A percentile compares a stretch with the other conserved stretches of the same genome.
phyloP scores from a whole-genome alignment of 2,888 invertebrate genomes.

The Melanchra persicariae region DNA sequence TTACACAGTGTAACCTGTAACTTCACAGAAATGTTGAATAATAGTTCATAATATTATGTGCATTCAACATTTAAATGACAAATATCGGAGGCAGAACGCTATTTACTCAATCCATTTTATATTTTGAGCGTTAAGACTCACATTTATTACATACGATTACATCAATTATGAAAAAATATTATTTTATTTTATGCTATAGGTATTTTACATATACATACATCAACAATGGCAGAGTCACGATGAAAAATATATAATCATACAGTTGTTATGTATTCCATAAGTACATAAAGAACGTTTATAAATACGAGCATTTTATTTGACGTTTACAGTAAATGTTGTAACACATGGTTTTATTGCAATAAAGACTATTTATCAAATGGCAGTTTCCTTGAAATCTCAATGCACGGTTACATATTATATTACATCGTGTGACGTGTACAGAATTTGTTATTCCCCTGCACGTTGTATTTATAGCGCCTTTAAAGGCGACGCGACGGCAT shows the following conservation, averaged over 20 bases:
- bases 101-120: constrained; percentile 44
- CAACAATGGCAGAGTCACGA: constrained; percentile 56
- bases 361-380: constrained; percentile 61
- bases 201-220: constrained; percentile 55
- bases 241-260: constrained; percentile 47
- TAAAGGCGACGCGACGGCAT: constrained; percentile 17
- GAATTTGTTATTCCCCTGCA: constrained; percentile 27
- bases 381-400: constrained; percentile 52
- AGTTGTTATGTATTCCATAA: constrained; percentile 57
- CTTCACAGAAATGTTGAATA: constrained; percentile 56
- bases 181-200: constrained; percentile 32
- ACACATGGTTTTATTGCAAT: constrained; percentile 59
- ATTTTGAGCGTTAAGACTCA: constrained; percentile 58
- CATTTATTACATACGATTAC: constrained; percentile 51
- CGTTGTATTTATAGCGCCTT: constrained; percentile 15
- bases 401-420: constrained; percentile 7
- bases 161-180: constrained; percentile 67
- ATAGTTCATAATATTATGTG: constrained; percentile 38
- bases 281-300: constrained; percentile 58
- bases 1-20: constrained; percentile 60
- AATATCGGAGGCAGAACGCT: constrained; percentile 35
- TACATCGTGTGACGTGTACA: constrained; percentile 33
- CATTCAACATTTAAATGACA: constrained; percentile 51
- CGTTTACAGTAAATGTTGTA: constrained; percentile 44
- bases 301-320: constrained; percentile 49